A percentile compares a stretch with the other conserved stretches of the same genome.
These are phyloP conservation scores for Ciconia boyciana DNA, from an alignment of 2,113 vertebrate species.

Conservation along the genomic window DNA sequence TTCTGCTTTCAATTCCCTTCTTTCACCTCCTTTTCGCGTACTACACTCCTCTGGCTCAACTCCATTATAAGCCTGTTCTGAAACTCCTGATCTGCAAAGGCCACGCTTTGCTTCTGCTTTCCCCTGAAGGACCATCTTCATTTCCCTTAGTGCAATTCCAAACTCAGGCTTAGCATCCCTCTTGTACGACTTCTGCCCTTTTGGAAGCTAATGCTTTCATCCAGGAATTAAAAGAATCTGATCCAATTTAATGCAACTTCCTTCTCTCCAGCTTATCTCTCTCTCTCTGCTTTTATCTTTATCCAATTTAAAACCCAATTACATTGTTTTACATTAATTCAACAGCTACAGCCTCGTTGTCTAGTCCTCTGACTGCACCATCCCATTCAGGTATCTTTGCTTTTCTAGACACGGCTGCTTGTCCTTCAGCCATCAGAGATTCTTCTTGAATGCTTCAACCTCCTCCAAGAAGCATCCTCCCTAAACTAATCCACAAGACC, in stretches of 20 bases:
- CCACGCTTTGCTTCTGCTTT: not conserved
- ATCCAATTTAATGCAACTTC: constrained; percentile 21
- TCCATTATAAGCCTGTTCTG: not conserved
- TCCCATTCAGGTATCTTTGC: not conserved
- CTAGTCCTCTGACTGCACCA: not conserved
- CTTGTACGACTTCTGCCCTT: constrained; percentile 25
- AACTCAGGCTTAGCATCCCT: not conserved
- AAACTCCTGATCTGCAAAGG: not conserved
- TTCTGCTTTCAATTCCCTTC: not conserved
- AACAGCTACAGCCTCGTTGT: not conserved
- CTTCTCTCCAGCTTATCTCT: not conserved
- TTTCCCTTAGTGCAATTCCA: not conserved
- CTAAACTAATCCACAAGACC: not conserved
- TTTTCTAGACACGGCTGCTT: not conserved
- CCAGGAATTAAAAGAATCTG: constrained; percentile 31
- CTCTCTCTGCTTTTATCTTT: not conserved
- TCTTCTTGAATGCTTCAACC: not conserved
- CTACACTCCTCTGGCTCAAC: not conserved
- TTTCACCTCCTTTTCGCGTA: not conserved
- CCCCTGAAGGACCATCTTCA: not conserved
- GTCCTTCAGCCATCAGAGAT: not conserved
- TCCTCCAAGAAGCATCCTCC: not conserved
- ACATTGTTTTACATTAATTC: not conserved
- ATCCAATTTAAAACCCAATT: constrained; percentile 1
- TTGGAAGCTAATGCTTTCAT: constrained; percentile 37